Evolutionary conservation across 2,888 invertebrate genomes (phyloP), one percentile per base, ranked within the genome.

Genomic region (Malthinus flaveolus): DNA sequence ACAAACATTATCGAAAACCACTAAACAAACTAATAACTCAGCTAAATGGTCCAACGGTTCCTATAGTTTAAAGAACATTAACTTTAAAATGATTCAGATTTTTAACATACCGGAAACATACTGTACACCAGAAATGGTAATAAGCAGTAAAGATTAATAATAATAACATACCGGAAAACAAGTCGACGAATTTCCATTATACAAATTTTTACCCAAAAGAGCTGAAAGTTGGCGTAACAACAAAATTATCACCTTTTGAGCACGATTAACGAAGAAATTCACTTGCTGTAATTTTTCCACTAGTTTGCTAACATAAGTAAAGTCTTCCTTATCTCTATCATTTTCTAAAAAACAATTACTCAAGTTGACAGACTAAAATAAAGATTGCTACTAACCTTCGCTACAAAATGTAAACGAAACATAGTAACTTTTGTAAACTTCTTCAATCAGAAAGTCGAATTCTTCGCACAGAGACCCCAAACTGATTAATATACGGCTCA

Each of bases 391-490:
- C 56, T 62, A 72, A 75, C 86, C 86, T 80, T 89, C 87, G 62
- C 87, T 88, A 81, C 88, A 89, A 52, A 85, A 82, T 53, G 88
- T 79, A 67, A 91, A 77, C 56, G 84, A 83, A 59, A 80, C 78
- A 67, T 85, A 87, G 75, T 83, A 86, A 80, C 82, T 82, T 56
- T 82, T 80, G 64, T 82, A 82, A 7, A 90, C 89, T 75, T 91
- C 89, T 51, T 79, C 78, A 67, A 85, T 84, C 10, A 95, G 80
- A 50, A 82, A 75, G 52, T 84, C 80, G 58, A 92, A 86, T 81
- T 96, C 95, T 66, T 86, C 82, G 76, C 91, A 93, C 1, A 94
- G 80, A 7, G 90, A 86, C 10, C 89, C 86, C 57, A 96, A 84
- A 0, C 92, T 90, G 37, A 89, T 86, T 7, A 96, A 80, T 44